These are phyloP conservation scores for Glareola pratincola DNA, from an alignment of 2,113 vertebrate genomes.

Conservation along the genomic window DNA sequence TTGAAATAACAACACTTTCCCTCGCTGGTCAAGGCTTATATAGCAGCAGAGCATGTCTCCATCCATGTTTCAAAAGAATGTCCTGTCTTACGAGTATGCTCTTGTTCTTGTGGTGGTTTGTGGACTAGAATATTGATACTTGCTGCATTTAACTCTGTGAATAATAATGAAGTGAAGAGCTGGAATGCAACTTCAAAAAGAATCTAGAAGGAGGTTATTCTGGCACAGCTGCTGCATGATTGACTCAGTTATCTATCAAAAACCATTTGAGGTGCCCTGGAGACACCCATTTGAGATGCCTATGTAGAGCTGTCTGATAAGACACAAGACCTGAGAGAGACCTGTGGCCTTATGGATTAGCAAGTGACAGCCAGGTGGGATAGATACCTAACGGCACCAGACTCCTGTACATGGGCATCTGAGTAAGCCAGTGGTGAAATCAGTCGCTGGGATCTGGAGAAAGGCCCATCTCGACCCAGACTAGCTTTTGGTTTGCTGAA, in stretches of 20 bases:
- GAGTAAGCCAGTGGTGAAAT: background rate
- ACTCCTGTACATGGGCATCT: background rate
- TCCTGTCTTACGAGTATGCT: background rate
- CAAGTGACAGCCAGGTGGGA: background rate
- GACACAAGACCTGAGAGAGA: background rate
- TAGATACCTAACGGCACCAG: too few relatives aligned
- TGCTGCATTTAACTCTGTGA: background rate
- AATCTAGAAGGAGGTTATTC: background rate
- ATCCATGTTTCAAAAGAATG: background rate
- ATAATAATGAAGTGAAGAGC: background rate
- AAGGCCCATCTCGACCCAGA: background rate
- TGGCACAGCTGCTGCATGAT: background rate
- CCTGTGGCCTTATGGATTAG: background rate
- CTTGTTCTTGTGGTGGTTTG: background rate
- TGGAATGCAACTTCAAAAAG: background rate
- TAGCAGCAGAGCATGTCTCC: background rate
- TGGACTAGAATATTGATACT: background rate
- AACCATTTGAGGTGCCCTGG: background rate
- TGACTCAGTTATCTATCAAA: background rate
- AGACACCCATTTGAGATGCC: background rate
- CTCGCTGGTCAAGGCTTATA: background rate
- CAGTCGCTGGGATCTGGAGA: background rate
- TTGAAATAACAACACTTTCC: background rate
- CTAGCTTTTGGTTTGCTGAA: background rate
- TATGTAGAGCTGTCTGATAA: background rate